These are phyloP conservation scores for Malurus leucopterus DNA, from an alignment of 2,797 vertebrate species.

Conservation along the genomic window DNA sequence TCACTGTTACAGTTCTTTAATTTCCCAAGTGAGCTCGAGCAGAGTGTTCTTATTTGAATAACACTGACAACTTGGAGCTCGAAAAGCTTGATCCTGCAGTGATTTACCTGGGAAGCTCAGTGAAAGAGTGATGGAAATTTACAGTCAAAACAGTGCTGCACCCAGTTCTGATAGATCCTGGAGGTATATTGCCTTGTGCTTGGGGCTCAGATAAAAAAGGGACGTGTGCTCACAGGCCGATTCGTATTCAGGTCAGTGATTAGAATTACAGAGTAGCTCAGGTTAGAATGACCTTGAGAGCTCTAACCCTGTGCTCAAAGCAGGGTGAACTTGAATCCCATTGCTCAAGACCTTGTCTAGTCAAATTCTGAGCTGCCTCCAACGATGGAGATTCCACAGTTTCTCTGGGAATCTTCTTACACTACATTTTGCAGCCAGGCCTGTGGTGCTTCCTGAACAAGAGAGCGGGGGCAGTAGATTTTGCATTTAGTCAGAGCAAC, in stretches of 20 bases:
- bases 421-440: background rate
- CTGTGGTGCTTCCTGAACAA: background rate
- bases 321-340: background rate
- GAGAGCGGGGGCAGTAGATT: background rate
- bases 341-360: background rate
- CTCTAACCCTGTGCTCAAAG: background rate
- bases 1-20: constrained; percentile 10
- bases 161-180: background rate
- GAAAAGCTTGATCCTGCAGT: background rate
- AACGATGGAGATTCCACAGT: background rate
- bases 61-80: background rate
- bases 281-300: background rate
- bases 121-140: background rate
- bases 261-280: background rate
- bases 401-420: background rate
- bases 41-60: constrained; percentile 23
- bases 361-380: background rate
- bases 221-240: rapidly evolving
- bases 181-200: background rate
- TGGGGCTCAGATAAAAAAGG: background rate
- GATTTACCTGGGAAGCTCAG: background rate
- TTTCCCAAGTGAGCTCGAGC: constrained; percentile 19
- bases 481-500: background rate
- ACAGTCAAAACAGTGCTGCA: background rate
- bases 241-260: background rate